Evolutionary conservation across 2,888 invertebrate genomes (phyloP).

Genomic region (Andrena dorsata): DNA sequence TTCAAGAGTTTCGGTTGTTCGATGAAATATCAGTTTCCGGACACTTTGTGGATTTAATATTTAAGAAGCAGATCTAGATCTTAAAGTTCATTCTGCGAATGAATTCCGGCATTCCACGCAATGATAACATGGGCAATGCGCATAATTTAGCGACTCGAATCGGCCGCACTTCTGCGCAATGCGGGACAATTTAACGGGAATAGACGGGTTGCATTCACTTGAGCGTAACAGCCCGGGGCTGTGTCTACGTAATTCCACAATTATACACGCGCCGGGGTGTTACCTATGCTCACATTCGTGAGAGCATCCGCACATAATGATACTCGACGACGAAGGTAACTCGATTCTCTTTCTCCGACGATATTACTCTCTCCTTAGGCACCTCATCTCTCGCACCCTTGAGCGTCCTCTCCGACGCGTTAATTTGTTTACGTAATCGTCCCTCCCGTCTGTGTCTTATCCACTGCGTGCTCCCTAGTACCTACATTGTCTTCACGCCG

Average conservation of each 20-base stretch:
- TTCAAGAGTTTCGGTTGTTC: background rate
- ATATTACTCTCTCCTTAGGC: slow-evolving; percentile 16
- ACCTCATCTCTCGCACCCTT: background rate
- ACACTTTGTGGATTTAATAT: too few species aligned
- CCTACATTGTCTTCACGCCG: slow-evolving; percentile 19
- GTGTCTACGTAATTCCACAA: slow-evolving; percentile 66
- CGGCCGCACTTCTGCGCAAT: slow-evolving; percentile 7
- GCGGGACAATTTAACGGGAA: slow-evolving; percentile 40
- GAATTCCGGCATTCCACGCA: background rate
- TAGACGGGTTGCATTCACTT: slow-evolving; percentile 28
- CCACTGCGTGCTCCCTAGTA: slow-evolving; percentile 22
- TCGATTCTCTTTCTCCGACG: slow-evolving; percentile 31
- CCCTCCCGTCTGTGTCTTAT: slow-evolving; percentile 50
- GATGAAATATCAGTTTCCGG: background rate
- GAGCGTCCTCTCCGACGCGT: slow-evolving; percentile 40
- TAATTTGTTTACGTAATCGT: slow-evolving; percentile 77
- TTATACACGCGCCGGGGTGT: slow-evolving; percentile 50
- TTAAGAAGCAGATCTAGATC: background rate
- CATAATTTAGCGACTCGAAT: slow-evolving; percentile 29
- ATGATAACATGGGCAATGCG: slow-evolving; percentile 17
- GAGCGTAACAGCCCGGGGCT: slow-evolving; percentile 16
- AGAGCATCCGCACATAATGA: slow-evolving; percentile 18
- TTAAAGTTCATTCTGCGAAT: background rate
- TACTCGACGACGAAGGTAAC: slow-evolving; percentile 18
- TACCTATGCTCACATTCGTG: slow-evolving; percentile 18